These are phyloP conservation scores for Coenonympha glycerion DNA, from an alignment of 2,888 invertebrate genomes.

Conservation along the genomic window DNA sequence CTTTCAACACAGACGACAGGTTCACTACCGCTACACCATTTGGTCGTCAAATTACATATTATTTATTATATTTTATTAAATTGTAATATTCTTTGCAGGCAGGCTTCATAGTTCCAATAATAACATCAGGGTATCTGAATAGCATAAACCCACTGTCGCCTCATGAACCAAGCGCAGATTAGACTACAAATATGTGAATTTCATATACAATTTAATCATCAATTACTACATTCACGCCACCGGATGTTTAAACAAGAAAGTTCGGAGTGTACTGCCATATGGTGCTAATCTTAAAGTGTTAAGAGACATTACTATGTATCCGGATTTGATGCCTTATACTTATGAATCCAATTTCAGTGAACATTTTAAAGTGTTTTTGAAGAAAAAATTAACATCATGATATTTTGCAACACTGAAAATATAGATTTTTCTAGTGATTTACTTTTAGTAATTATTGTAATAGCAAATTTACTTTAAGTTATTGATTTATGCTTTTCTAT, in stretches of 20 bases:
- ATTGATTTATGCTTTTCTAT: too few species aligned
- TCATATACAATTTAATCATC: slow-evolving; percentile 65
- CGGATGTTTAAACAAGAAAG: slow-evolving; percentile 68
- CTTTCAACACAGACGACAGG: too few species aligned
- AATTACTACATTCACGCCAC: slow-evolving; percentile 65
- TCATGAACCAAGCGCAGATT: slow-evolving; percentile 53
- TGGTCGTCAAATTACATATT: too few species aligned
- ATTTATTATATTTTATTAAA: background rate
- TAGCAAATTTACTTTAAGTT: too few species aligned
- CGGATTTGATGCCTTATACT: slow-evolving; percentile 68
- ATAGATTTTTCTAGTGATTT: too few species aligned
- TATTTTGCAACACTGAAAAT: too few species aligned
- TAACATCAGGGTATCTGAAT: slow-evolving; percentile 69
- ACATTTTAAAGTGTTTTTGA: slow-evolving; percentile 61
- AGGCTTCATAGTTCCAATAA: slow-evolving; percentile 72
- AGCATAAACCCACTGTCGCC: slow-evolving; percentile 56
- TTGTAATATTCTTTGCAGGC: slow-evolving; percentile 54
- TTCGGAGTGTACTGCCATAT: slow-evolving; percentile 63
- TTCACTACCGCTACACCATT: too few species aligned
- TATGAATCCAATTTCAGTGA: slow-evolving; percentile 64
- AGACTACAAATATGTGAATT: slow-evolving; percentile 68
- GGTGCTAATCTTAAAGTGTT: slow-evolving; percentile 51
- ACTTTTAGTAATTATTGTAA: too few species aligned
- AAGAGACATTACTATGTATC: slow-evolving; percentile 55
- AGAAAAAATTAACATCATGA: slow-evolving; percentile 28